Evolutionary conservation across 2,797 vertebrate species (phyloP), one percentile per base, ranked within the genome.

Genomic region (Etheostoma perlongum): DNA sequence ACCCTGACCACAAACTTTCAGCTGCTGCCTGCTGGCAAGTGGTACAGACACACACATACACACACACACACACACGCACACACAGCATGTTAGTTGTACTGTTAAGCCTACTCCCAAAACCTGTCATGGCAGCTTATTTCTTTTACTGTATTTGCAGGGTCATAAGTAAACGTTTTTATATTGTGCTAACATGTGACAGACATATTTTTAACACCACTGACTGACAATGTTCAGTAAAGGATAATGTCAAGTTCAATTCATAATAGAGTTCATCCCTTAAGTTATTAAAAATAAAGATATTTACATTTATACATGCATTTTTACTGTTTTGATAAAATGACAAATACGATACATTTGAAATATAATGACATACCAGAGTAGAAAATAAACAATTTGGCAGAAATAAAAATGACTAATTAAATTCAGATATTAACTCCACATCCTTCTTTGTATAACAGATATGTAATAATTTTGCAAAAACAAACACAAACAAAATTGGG

Each of bases 61-160:
- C 36, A 10, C 36, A 36, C 36, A 36, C 36, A 36, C 36, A 36
- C 36, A 36, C 36, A 36, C 36, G 10, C 36, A 40, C 36, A 40
- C 9, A 40, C 3, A 36, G 36, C 10, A 10, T 40, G 36, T 40
- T 40, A 36, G 33, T 36, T 25, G 1, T 18, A 33, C 10, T 15
- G 36, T 69, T 72, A 14, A 36, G 55, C 10, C n/a, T 18, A 13
- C 48, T 5, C 42, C 19, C 8, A n/a, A 76, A 72, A 53, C 40
- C 14, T 44, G 48, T 62, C 23, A 19, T 8, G 21, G 44, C 57
- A 72, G 12, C 15, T 42, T 15, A 8, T 54, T 65, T 30, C 6
- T 44, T 65, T 25, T 60, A 8, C 2, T 61, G 0, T 9, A 14
- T 30, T 46, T 13, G 12, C 30, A 73, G 14, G 5, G 25, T 67